Evolutionary conservation across 2,113 vertebrate species (phyloP).

Genomic region (Saccopteryx leptura): DNA sequence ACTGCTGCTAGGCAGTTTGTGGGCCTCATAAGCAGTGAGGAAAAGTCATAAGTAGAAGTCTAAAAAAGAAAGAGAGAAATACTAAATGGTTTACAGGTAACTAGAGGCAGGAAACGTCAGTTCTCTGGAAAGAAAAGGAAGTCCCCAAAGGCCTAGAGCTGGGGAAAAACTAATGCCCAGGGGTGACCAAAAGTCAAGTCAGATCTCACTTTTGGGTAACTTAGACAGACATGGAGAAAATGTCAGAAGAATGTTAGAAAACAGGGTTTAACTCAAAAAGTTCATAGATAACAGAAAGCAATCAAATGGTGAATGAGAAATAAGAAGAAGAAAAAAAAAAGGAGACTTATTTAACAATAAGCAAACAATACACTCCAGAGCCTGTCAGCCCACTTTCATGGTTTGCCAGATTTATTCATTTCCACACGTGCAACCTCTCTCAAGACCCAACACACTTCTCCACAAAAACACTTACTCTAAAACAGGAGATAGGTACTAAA

Average conservation of each 20-base stretch:
- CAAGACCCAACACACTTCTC: neutral
- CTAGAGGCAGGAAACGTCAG: neutral
- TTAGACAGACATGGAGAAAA: neutral
- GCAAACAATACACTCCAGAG: neutral
- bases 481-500: neutral
- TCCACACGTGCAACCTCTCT: neutral
- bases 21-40: neutral
- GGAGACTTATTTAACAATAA: conserved; percentile 38
- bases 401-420: neutral
- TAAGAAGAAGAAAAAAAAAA: neutral
- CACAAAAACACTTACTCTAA: neutral
- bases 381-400: neutral
- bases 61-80: neutral
- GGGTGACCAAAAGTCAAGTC: neutral
- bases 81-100: neutral
- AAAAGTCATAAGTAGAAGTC: neutral
- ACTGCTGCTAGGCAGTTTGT: neutral
- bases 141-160: neutral
- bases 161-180: neutral
- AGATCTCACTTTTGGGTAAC: neutral
- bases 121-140: neutral
- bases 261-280: neutral
- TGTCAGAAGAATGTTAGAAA: neutral
- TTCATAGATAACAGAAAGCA: neutral
- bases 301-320: neutral